Evolutionary conservation across 1,140 invertebrate genomes (phyloP).

Genomic region (Acromyrmex heyeri): DNA sequence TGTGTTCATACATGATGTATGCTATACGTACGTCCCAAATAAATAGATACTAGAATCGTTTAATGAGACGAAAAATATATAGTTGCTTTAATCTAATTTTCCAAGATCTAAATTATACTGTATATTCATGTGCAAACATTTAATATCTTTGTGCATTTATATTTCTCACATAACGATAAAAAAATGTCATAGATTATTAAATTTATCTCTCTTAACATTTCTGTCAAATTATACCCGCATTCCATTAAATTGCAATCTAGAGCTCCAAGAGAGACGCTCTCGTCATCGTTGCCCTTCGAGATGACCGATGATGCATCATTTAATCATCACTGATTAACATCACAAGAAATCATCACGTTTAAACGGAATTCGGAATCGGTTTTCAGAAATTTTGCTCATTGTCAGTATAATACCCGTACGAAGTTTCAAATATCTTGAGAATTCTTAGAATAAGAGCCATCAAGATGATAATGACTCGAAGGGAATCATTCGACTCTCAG

Average conservation of each 20-base stretch:
- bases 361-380: neutral
- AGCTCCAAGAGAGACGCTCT: constrained; percentile 24
- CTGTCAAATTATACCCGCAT: constrained; percentile 33
- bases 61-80: neutral
- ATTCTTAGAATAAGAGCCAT: neutral
- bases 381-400: constrained; percentile 1
- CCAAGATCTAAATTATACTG: neutral
- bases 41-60: neutral
- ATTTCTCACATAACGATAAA: neutral
- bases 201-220: neutral
- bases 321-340: constrained; percentile 36
- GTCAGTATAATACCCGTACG: neutral
- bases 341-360: constrained; percentile 32
- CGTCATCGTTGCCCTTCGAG: constrained; percentile 40
- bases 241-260: constrained; percentile 33
- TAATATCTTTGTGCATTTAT: neutral
- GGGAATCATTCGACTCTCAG: neutral
- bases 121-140: neutral
- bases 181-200: neutral
- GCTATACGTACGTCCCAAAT: neutral
- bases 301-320: constrained; percentile 51
- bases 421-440: neutral
- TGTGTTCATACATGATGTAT: neutral
- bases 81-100: neutral
- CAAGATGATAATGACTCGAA: neutral